Conservation (phyloP, 2,888 invertebrate species). For the Apotomis betuletana region DNA sequence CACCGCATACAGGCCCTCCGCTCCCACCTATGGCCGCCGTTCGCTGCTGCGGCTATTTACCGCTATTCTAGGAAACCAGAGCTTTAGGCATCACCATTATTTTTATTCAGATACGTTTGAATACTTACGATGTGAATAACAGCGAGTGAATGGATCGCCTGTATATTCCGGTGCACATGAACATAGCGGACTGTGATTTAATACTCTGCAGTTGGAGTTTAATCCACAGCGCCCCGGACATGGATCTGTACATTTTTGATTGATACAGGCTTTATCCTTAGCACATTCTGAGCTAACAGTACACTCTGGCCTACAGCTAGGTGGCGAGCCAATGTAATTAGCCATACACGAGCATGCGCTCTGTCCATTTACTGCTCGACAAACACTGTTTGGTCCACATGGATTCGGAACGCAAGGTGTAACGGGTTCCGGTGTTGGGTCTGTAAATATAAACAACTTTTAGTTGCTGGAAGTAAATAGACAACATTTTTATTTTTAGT, state of each 20-base stretch:
- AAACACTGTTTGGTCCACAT: slow-evolving; percentile 90
- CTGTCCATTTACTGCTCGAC: slow-evolving; percentile 87
- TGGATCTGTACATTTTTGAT: slow-evolving; percentile 90
- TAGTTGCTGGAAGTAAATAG: too few species aligned
- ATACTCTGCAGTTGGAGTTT: slow-evolving; percentile 88
- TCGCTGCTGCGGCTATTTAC: too few species aligned
- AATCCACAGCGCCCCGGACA: slow-evolving; percentile 88
- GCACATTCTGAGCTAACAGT: slow-evolving; percentile 90
- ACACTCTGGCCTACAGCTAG: slow-evolving; percentile 91
- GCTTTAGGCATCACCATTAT: too few species aligned
- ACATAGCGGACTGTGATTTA: slow-evolving; percentile 92
- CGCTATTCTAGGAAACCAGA: too few species aligned
- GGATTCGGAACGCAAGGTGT: slow-evolving; percentile 88
- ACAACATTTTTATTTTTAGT: too few species aligned
- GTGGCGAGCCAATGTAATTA: slow-evolving; percentile 88
- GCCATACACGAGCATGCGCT: slow-evolving; percentile 90
- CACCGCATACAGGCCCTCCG: too few species aligned
- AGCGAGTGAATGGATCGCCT: slow-evolving; percentile 88
- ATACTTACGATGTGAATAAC: slow-evolving; percentile 80
- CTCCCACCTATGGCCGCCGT: too few species aligned
- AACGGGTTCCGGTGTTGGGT: slow-evolving; percentile 63
- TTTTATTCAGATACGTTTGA: slow-evolving; percentile 1
- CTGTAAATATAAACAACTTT: slow-evolving; percentile 52
- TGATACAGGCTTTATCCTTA: slow-evolving; percentile 87
- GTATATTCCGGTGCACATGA: slow-evolving; percentile 85